phyloP scores from a whole-genome alignment of 1,140 invertebrate genomes.

The Trichomalopsis sarcophagae region DNA sequence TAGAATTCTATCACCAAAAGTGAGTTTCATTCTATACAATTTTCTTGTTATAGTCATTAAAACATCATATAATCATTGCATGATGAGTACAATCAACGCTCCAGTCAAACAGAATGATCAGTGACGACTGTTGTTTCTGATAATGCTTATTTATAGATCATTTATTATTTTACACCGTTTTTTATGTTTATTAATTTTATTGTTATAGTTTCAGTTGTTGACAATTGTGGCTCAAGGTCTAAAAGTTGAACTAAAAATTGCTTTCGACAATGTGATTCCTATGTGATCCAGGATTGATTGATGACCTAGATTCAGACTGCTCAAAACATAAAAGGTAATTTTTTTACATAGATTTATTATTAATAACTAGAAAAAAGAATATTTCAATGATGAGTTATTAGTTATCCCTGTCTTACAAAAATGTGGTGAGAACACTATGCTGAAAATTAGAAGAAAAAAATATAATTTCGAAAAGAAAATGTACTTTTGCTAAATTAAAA shows the following conservation, averaged over 20 bases:
- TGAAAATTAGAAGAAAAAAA: slow-evolving; percentile 51
- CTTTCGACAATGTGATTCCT: too few relatives aligned
- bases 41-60: not conserved
- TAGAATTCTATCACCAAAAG: not conserved
- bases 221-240: not conserved
- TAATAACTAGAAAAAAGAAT: not conserved
- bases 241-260: not conserved
- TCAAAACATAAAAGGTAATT: not conserved
- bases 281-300: not conserved
- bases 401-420: slow-evolving; percentile 69
- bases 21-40: not conserved
- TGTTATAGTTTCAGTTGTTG: slow-evolving; percentile 10
- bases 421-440: slow-evolving; percentile 59
- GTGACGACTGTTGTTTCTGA: slow-evolving; percentile 57
- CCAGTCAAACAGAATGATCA: slow-evolving; percentile 63
- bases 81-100: slow-evolving; percentile 59
- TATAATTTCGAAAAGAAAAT: not conserved
- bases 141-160: not conserved
- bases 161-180: not conserved
- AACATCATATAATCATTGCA: not conserved
- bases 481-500: not conserved
- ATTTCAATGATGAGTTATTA: slow-evolving; percentile 62
- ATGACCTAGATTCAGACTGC: slow-evolving; percentile 24
- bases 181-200: not conserved
- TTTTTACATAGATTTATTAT: not conserved